Evolutionary conservation across 2,888 invertebrate species (phyloP), one percentile per base, ranked within the genome.

Genomic region (Agrotis exclamationis): DNA sequence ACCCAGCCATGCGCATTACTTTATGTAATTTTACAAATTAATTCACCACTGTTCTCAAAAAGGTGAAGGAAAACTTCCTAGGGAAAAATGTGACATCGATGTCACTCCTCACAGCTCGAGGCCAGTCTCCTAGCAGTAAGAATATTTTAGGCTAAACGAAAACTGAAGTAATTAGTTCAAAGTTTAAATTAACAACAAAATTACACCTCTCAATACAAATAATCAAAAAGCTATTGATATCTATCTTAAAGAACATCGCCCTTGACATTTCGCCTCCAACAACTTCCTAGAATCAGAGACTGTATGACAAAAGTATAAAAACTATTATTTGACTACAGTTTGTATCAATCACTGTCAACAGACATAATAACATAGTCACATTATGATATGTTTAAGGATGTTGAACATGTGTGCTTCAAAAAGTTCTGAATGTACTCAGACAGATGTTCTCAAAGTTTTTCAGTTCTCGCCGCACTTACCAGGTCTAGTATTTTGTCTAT

Each of bases 231-330:
- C 62, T 22, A 77, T 82, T 77, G 79, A 57, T 77, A 74, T n/a
- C 20, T 63, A 73, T 74, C 69, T 60, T 56, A 60, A 64, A 77
- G 53, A 79, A 45, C 53, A 28, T 11, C 54, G 85, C 73, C 90
- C 90, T 90, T 90, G 90, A 89, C 90, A 89, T 90, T 90, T 86
- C 57, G 80, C 79, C 76, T 82, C 71, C 67, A 64, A 63, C 73
- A 39, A 87, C 86, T 90, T 90, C 90, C 89, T 90, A 82, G 81
- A 87, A 83, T 72, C 67, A 73, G n/a, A 69, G 60, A 72, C 74
- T 67, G 65, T 74, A 72, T 82, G 85, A 82, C 83, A 82, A 82
- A 70, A 65, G 51, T 58, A 84, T 63, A 77, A 83, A 85, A 83
- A 85, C 80, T 73, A 69, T 69, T 70, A 73, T 71, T 64, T 79